Evolutionary conservation across 1,140 invertebrate species (phyloP).

Genomic region (Plodia interpunctella): DNA sequence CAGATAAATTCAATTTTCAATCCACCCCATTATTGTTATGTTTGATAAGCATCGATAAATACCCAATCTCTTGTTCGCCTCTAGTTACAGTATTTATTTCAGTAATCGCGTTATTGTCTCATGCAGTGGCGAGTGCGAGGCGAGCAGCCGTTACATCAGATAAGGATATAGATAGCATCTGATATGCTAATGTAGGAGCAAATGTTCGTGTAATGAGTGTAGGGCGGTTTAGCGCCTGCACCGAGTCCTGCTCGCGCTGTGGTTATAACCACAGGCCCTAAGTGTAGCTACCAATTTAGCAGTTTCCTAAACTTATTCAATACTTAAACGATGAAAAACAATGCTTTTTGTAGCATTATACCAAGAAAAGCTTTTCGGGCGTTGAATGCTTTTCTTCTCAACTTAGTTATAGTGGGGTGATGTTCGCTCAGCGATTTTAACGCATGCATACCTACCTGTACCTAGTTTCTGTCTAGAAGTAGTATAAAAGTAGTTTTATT

Average conservation of each 20-base stretch:
- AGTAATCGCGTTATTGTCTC: constrained; percentile 68
- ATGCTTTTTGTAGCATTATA: not conserved
- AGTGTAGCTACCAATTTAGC: too few species aligned
- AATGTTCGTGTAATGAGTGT: constrained; percentile 66
- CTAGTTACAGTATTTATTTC: constrained; percentile 56
- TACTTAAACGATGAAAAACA: not conserved
- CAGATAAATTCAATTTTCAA: not conserved
- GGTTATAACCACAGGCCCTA: too few species aligned
- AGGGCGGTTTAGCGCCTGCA: constrained; percentile 51
- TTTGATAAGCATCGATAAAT: constrained; percentile 53
- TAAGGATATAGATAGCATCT: constrained; percentile 58
- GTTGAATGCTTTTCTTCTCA: not conserved
- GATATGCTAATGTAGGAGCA: constrained; percentile 68
- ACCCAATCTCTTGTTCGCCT: constrained; percentile 44
- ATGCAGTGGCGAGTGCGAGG: constrained; percentile 33
- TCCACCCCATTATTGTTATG: constrained; percentile 16
- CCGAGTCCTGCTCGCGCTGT: constrained; percentile 12
- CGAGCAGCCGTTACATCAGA: constrained; percentile 60
- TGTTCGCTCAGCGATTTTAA: too few species aligned
- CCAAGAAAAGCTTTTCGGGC: too few species aligned
- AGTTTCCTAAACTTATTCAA: not conserved
- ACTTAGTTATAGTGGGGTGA: too few species aligned
- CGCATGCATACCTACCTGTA: too few species aligned
- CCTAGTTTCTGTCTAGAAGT: too few species aligned
- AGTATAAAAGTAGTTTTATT: too few species aligned